These are phyloP conservation scores for Pempheris klunzingeri DNA, from an alignment of 2,797 vertebrate genomes.

Conservation along the genomic window DNA sequence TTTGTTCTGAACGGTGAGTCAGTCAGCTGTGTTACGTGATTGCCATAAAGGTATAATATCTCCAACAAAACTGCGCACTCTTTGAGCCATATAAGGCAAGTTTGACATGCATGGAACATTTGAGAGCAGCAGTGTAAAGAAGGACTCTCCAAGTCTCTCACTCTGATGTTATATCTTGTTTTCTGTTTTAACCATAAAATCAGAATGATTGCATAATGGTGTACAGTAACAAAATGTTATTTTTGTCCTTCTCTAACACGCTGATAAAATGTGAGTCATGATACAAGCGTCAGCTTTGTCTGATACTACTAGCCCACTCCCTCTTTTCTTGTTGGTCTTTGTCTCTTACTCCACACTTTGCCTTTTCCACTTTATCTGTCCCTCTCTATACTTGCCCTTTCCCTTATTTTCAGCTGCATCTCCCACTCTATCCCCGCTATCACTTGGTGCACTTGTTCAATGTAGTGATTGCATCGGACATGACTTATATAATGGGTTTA, in stretches of 20 bases:
- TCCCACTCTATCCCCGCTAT: constrained; percentile 30
- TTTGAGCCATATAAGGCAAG: constrained; percentile 1
- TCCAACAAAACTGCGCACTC: not conserved
- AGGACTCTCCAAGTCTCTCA: not conserved
- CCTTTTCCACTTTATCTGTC: constrained; percentile 33
- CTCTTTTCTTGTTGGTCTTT: constrained; percentile 56
- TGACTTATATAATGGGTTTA: constrained; percentile 75
- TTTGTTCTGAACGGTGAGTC: not conserved
- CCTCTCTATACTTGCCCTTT: constrained; percentile 53
- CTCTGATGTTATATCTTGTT: constrained; percentile 1
- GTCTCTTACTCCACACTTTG: constrained; percentile 42
- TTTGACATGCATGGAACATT: not conserved
- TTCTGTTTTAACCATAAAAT: not conserved
- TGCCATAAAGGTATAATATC: not conserved
- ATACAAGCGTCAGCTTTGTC: constrained; percentile 44
- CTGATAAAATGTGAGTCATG: constrained; percentile 57
- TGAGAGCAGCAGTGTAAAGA: not conserved
- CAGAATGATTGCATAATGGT: not conserved
- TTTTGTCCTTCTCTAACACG: constrained; percentile 55
- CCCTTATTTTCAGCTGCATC: constrained; percentile 50
- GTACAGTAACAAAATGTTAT: constrained; percentile 26
- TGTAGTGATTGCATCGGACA: constrained; percentile 67
- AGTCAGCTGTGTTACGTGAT: not conserved
- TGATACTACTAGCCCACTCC: constrained; percentile 55
- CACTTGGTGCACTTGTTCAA: constrained; percentile 50